phyloP scores from a whole-genome alignment of 2,888 invertebrate species.

The Polylopha cassiicola region DNA sequence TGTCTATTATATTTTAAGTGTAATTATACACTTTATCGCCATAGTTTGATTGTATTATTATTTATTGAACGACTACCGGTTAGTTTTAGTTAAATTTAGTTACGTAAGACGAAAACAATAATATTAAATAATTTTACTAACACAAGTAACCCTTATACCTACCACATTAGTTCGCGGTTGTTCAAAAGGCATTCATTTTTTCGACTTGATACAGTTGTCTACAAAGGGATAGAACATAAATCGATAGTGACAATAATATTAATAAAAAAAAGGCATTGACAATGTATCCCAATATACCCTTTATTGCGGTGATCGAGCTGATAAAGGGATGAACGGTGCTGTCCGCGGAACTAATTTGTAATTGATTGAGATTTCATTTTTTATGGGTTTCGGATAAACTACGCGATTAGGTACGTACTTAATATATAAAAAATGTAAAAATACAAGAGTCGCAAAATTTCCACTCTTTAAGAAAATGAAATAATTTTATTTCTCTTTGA shows the following conservation, averaged over 20 bases:
- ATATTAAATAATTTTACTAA: not conserved
- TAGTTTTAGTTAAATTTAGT: no score
- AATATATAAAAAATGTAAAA: no score
- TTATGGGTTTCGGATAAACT: constrained; percentile 40
- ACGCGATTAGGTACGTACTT: no score
- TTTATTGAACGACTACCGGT: no score
- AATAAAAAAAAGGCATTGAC: constrained; percentile 54
- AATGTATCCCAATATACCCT: constrained; percentile 61
- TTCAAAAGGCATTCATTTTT: constrained; percentile 46
- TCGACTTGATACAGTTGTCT: constrained; percentile 40
- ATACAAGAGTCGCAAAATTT: no score
- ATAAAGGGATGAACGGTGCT: constrained; percentile 73
- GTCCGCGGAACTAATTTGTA: constrained; percentile 75
- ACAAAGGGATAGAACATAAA: constrained; percentile 51
- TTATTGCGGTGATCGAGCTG: constrained; percentile 70
- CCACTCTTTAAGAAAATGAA: no score
- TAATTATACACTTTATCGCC: no score
- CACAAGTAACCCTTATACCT: not conserved
- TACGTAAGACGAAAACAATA: not conserved
- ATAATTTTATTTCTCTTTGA: no score
- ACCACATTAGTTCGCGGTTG: constrained; percentile 43
- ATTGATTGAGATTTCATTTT: constrained; percentile 75
- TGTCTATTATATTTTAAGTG: no score
- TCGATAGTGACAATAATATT: constrained; percentile 57
- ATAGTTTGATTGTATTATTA: no score